These are phyloP conservation scores for Peromyscus californicus DNA, from an alignment of 2,113 vertebrate species.

Conservation along the genomic window DNA sequence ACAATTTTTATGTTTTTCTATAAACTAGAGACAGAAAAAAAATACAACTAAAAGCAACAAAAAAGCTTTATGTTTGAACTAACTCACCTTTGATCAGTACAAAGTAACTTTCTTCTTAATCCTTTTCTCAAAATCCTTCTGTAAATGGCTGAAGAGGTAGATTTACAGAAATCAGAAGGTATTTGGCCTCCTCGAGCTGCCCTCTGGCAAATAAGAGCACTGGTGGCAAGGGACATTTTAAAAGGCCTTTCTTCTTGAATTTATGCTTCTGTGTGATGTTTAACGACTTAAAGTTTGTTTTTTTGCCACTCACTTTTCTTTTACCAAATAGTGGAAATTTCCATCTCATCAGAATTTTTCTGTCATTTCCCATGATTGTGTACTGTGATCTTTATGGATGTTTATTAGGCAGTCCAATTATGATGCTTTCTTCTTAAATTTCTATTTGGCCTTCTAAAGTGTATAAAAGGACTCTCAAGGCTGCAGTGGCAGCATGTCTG, in stretches of 20 bases:
- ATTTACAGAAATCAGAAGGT: slow-evolving; percentile 83
- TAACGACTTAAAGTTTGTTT: slow-evolving; percentile 2
- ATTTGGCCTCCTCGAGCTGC: slow-evolving; percentile 74
- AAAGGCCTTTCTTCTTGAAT: slow-evolving; percentile 70
- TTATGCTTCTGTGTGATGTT: slow-evolving; percentile 57
- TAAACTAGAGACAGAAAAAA: slow-evolving; percentile 52
- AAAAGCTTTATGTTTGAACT: slow-evolving; percentile 69
- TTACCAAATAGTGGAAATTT: slow-evolving; percentile 42
- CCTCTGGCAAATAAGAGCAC: slow-evolving; percentile 74
- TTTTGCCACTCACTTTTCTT: slow-evolving; percentile 2
- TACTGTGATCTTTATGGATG: slow-evolving; percentile 6
- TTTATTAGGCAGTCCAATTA: slow-evolving; percentile 54
- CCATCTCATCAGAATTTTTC: slow-evolving; percentile 50
- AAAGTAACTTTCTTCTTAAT: slow-evolving; percentile 81
- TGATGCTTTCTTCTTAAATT: slow-evolving; percentile 27
- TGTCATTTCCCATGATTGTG: slow-evolving; percentile 36
- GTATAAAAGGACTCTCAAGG: background rate
- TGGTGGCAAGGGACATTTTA: slow-evolving; percentile 72
- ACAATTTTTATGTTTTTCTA: slow-evolving; percentile 61
- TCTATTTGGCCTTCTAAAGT: slow-evolving; percentile 56
- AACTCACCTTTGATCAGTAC: slow-evolving; percentile 79
- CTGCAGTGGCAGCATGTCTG: background rate
- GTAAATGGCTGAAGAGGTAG: slow-evolving; percentile 72
- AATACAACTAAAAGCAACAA: slow-evolving; percentile 55
- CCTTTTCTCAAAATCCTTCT: slow-evolving; percentile 82